These are phyloP conservation scores for Polypterus bichir DNA, from an alignment of 2,113 vertebrate species.

Conservation along the genomic window DNA sequence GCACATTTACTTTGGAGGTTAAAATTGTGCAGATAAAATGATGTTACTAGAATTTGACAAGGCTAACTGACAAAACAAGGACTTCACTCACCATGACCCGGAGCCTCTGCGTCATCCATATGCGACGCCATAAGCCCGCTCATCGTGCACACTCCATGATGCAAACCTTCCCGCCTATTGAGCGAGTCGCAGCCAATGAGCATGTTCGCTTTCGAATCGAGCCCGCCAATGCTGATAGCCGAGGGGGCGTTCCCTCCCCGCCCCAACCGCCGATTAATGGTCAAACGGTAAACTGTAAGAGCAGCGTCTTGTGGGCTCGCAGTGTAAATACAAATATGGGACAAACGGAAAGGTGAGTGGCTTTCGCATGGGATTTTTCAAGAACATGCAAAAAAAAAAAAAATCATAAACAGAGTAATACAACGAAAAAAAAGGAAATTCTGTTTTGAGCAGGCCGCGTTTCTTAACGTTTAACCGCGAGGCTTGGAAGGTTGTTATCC, in stretches of 20 bases:
- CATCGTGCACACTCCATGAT: background rate
- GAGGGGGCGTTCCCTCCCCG: background rate
- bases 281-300: slow-evolving; percentile 1
- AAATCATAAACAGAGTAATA: too few species aligned
- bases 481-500: too few species aligned
- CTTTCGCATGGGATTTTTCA: too few species aligned
- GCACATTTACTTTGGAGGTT: background rate
- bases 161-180: background rate
- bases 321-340: slow-evolving; percentile 10
- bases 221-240: slow-evolving; percentile 8
- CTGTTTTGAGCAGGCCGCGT: too few species aligned
- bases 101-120: slow-evolving; percentile 3
- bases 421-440: too few species aligned
- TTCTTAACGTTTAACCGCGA: too few species aligned
- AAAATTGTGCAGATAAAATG: background rate
- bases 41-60: background rate
- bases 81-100: slow-evolving; percentile 2
- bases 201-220: background rate
- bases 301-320: slow-evolving; percentile 1
- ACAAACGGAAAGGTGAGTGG: slow-evolving; percentile 8
- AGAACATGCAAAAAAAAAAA: too few species aligned
- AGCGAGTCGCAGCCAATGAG: background rate
- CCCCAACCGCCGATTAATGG: slow-evolving; percentile 6
- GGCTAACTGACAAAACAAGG: background rate
- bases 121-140: background rate